Evolutionary conservation across 2,797 vertebrate species (phyloP).

Genomic region (Micropoecilia bifurca): DNA sequence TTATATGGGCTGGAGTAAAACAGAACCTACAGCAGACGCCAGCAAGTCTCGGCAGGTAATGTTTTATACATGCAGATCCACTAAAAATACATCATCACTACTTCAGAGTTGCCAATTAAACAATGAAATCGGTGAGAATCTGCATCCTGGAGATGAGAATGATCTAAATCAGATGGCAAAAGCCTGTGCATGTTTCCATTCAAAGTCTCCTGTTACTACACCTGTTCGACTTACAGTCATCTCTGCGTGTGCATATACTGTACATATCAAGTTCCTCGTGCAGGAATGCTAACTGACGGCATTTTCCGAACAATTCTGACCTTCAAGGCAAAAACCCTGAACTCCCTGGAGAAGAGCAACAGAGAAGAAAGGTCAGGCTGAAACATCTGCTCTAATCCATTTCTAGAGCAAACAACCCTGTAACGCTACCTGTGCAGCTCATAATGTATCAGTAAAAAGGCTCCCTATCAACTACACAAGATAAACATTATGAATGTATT

Average conservation of each 20-base stretch:
- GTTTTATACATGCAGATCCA: background rate
- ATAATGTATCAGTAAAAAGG: background rate
- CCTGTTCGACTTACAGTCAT: slow-evolving; percentile 15
- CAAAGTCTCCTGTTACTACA: slow-evolving; percentile 5
- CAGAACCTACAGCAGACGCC: background rate
- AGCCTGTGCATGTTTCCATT: slow-evolving; percentile 3
- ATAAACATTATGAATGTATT: background rate
- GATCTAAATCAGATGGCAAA: slow-evolving; percentile 12
- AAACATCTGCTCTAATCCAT: slow-evolving; percentile 32
- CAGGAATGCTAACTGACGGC: slow-evolving; percentile 68
- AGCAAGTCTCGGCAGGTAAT: background rate
- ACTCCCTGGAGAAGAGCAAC: slow-evolving; percentile 40
- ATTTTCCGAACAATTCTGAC: slow-evolving; percentile 62
- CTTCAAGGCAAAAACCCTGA: slow-evolving; percentile 60
- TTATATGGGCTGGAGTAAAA: background rate
- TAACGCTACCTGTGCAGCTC: background rate
- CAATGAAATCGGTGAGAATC: background rate
- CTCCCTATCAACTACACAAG: background rate
- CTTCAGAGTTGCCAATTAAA: background rate
- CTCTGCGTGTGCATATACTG: slow-evolving; percentile 26
- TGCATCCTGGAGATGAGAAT: background rate
- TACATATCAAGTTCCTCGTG: slow-evolving; percentile 48
- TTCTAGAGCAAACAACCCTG: slow-evolving; percentile 26
- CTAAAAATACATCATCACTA: background rate
- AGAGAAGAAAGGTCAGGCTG: slow-evolving; percentile 34